A percentile compares a stretch with the other conserved stretches of the same genome.
Conservation (phyloP, 2,113 vertebrate species). For the Xiphias gladius region DNA sequence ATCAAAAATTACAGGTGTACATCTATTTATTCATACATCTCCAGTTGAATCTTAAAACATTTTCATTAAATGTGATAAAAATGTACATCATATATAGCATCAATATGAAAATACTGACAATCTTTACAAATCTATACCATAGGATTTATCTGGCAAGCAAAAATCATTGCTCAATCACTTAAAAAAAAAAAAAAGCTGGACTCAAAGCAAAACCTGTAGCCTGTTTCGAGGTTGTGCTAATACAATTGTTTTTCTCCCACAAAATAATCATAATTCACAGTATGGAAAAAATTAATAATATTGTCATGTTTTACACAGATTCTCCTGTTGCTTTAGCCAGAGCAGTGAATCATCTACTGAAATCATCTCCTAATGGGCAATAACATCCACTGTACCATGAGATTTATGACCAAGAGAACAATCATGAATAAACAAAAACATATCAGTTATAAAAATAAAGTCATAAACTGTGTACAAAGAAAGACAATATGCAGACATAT, state of each 20-base stretch:
- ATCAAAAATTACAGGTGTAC: slow-evolving; percentile 79
- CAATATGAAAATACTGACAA: slow-evolving; percentile 88
- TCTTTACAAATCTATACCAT: slow-evolving; percentile 87
- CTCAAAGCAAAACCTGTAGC: slow-evolving; percentile 63
- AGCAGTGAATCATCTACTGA: slow-evolving; percentile 47
- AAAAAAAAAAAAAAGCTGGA: slow-evolving; percentile 31
- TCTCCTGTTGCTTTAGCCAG: slow-evolving; percentile 37
- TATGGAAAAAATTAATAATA: slow-evolving; percentile 70
- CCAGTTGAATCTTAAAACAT: slow-evolving; percentile 76
- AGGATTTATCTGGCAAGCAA: slow-evolving; percentile 83
- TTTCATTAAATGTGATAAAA: slow-evolving; percentile 82
- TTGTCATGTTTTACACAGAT: slow-evolving; percentile 33
- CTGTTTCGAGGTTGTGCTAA: slow-evolving; percentile 66
- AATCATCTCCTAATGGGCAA: slow-evolving; percentile 53
- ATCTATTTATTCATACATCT: slow-evolving; percentile 74
- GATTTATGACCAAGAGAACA: slow-evolving; percentile 56
- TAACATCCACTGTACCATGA: slow-evolving; percentile 50
- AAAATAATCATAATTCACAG: slow-evolving; percentile 82
- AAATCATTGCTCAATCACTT: slow-evolving; percentile 77
- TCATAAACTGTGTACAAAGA: slow-evolving; percentile 62
- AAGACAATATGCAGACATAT: slow-evolving; percentile 61
- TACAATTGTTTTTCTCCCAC: slow-evolving; percentile 56
- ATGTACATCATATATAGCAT: slow-evolving; percentile 82
- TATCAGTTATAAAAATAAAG: slow-evolving; percentile 67
- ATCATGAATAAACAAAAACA: slow-evolving; percentile 51